phyloP scores from a whole-genome alignment of 2,797 vertebrate species.

The Sebastes jordani region DNA sequence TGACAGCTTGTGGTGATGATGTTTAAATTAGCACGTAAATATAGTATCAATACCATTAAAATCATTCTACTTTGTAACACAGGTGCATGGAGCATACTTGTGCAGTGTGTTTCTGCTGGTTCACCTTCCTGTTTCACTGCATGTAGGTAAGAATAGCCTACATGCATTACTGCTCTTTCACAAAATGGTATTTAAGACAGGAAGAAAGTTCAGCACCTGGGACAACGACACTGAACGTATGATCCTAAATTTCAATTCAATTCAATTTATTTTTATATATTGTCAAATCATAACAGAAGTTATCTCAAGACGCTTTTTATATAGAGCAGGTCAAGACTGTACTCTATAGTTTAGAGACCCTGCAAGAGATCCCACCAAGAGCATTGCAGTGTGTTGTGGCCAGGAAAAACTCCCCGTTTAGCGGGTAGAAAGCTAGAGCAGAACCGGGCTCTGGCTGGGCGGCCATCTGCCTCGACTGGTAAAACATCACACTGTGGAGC shows the following conservation, averaged over 20 bases:
- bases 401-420: too few relatives aligned
- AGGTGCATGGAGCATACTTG: too few relatives aligned
- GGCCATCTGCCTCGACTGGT: too few relatives aligned
- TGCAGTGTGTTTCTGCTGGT: neutral
- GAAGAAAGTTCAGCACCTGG: neutral
- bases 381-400: accelerated
- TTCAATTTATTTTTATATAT: too few relatives aligned
- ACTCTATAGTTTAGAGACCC: too few relatives aligned
- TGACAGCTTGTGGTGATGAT: neutral
- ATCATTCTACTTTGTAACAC: too few relatives aligned
- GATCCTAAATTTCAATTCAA: too few relatives aligned
- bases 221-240: neutral
- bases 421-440: accelerated
- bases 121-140: neutral
- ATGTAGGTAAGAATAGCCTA: neutral
- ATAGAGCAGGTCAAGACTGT: too few relatives aligned
- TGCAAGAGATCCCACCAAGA: too few relatives aligned
- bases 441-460: too few relatives aligned
- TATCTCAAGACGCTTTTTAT: too few relatives aligned
- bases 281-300: too few relatives aligned
- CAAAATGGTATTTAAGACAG: neutral
- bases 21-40: neutral
- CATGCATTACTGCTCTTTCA: neutral
- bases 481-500: neutral
- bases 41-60: neutral